Evolutionary conservation across 2,797 vertebrate genomes (phyloP).

Genomic region (Xyrichtys novacula): DNA sequence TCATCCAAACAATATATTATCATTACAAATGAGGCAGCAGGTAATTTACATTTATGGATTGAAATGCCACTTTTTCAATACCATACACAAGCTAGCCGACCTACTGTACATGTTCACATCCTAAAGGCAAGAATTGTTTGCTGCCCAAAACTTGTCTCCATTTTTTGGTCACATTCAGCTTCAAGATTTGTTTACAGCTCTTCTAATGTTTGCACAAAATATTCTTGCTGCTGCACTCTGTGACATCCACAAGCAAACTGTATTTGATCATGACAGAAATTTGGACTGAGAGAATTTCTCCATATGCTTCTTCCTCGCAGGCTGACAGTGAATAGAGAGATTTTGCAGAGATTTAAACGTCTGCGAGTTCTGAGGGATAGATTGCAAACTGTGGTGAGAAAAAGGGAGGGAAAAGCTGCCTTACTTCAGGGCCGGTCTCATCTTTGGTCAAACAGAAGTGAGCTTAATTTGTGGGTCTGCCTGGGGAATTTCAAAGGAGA

Average conservation of each 20-base stretch:
- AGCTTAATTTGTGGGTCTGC: slow-evolving; percentile 85
- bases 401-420: slow-evolving; percentile 75
- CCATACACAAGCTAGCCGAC: slow-evolving; percentile 26
- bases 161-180: slow-evolving; percentile 12
- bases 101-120: slow-evolving; percentile 34
- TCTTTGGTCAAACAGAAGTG: slow-evolving; percentile 85
- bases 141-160: slow-evolving; percentile 12
- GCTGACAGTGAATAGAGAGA: slow-evolving; percentile 80
- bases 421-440: slow-evolving; percentile 76
- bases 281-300: slow-evolving; percentile 50
- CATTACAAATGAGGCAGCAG: slow-evolving; percentile 80
- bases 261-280: slow-evolving; percentile 46
- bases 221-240: slow-evolving; percentile 7
- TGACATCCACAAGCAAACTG: slow-evolving; percentile 38
- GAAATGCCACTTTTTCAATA: slow-evolving; percentile 70
- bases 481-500: slow-evolving; percentile 84
- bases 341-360: slow-evolving; percentile 82
- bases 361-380: slow-evolving; percentile 76
- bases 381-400: slow-evolving; percentile 79
- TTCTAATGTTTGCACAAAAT: slow-evolving; percentile 20
- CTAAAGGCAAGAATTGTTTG: slow-evolving; percentile 31
- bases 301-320: slow-evolving; percentile 54
- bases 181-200: slow-evolving; percentile 11
- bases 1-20: slow-evolving; percentile 84
- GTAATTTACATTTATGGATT: slow-evolving; percentile 87